Evolutionary conservation across 2,797 vertebrate species (phyloP).

Genomic region (Esox masquinongy): DNA sequence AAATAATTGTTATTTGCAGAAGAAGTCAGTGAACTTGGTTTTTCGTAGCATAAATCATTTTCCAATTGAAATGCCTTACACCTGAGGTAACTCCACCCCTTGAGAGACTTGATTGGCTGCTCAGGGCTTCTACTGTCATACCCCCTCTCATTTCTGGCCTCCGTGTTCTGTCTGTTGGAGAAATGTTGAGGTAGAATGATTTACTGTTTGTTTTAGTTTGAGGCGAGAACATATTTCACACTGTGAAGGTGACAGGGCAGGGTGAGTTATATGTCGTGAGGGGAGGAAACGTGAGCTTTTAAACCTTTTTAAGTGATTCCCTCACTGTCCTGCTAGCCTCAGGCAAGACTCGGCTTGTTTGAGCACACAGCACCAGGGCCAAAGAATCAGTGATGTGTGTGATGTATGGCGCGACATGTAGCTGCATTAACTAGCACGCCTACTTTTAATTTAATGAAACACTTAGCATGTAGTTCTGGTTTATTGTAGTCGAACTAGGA

Average conservation of each 20-base stretch:
- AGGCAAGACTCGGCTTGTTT: constrained; percentile 66
- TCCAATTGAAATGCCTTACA: constrained; percentile 48
- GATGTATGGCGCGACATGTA: constrained; percentile 36
- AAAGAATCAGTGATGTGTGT: constrained; percentile 52
- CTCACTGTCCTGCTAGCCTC: constrained; percentile 58
- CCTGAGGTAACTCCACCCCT: constrained; percentile 36
- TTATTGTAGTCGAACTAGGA: background rate
- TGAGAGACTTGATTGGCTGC: constrained; percentile 17
- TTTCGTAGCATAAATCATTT: constrained; percentile 55
- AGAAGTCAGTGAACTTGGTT: constrained; percentile 53
- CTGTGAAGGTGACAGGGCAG: constrained; percentile 65
- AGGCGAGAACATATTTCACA: constrained; percentile 74
- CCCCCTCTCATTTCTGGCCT: constrained; percentile 16
- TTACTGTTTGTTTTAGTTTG: constrained; percentile 79
- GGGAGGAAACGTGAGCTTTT: constrained; percentile 69
- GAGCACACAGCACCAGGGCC: constrained; percentile 55
- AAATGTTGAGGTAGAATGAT: constrained; percentile 75
- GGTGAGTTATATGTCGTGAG: constrained; percentile 60
- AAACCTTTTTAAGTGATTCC: constrained; percentile 71
- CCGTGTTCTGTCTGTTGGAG: constrained; percentile 51
- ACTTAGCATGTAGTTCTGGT: background rate
- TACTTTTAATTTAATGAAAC: constrained; percentile 8
- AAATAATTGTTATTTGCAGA: constrained; percentile 49
- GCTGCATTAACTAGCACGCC: constrained; percentile 32
- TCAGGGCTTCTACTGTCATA: constrained; percentile 19